These are phyloP conservation scores for Calameuta pallipes DNA, from an alignment of 2,888 invertebrate genomes.

Conservation along the genomic window DNA sequence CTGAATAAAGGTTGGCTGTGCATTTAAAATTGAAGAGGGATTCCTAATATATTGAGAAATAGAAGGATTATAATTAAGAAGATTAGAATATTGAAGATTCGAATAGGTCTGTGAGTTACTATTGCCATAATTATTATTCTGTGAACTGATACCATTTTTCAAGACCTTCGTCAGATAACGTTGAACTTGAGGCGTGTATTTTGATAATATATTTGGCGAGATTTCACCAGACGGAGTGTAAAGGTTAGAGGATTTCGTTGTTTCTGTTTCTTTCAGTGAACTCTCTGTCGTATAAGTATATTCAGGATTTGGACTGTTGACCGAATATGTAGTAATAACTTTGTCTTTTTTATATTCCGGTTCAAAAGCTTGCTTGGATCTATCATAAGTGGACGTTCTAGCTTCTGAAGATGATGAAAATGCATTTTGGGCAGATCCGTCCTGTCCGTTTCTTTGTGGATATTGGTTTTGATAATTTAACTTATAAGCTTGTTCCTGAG, in stretches of 20 bases:
- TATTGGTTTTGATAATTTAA: constrained; percentile 30
- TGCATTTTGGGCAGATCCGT: background rate
- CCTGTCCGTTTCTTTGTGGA: background rate
- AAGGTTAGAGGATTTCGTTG: constrained; percentile 26
- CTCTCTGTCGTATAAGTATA: constrained; percentile 41
- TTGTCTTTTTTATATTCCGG: constrained; percentile 14
- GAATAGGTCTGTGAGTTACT: constrained; percentile 30
- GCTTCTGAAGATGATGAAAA: background rate
- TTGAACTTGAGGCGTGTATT: constrained; percentile 44
- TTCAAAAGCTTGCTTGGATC: background rate
- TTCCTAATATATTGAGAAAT: constrained; percentile 61
- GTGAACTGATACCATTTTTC: constrained; percentile 8
- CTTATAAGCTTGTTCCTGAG: constrained; percentile 23
- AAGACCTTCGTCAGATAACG: constrained; percentile 48
- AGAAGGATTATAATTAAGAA: constrained; percentile 60
- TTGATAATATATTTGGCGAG: constrained; percentile 31
- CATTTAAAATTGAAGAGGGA: constrained; percentile 60
- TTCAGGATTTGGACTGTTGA: constrained; percentile 51
- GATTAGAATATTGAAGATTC: constrained; percentile 49
- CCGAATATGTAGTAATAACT: constrained; percentile 44
- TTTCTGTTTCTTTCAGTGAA: constrained; percentile 6
- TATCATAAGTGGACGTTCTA: background rate
- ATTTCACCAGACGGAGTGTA: constrained; percentile 36
- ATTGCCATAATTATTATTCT: constrained; percentile 23
- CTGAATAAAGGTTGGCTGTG: constrained; percentile 61